These are phyloP conservation scores for Philopotamus ludificatus DNA, from an alignment of 1,140 invertebrate species.

Conservation along the genomic window DNA sequence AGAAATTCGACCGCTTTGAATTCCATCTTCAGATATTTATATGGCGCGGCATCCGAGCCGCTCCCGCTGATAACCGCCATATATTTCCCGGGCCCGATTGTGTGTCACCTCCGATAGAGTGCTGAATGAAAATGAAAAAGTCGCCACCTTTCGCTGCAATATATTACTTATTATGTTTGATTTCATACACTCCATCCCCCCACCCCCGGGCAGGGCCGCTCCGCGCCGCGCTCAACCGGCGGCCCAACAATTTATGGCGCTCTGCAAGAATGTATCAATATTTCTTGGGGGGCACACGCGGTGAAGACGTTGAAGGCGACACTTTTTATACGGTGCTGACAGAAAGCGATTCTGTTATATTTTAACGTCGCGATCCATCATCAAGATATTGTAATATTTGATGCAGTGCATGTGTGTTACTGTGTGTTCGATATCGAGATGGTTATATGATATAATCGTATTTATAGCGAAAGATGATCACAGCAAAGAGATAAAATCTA, in stretches of 20 bases:
- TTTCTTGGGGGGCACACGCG: no score
- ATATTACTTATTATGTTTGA: conserved; percentile 34
- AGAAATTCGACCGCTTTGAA: conserved; percentile 8
- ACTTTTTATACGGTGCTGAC: neutral
- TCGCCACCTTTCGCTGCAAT: conserved; percentile 33
- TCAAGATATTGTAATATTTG: no score
- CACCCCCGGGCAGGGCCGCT: neutral
- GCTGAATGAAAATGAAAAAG: conserved; percentile 39
- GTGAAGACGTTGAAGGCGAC: neutral
- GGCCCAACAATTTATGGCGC: neutral
- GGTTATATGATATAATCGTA: no score
- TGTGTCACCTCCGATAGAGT: conserved; percentile 38
- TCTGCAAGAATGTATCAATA: neutral
- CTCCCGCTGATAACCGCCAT: conserved; percentile 29
- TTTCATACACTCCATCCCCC: neutral
- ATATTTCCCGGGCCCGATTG: conserved; percentile 36
- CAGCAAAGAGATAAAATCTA: no score
- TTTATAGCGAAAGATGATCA: no score
- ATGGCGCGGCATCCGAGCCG: neutral
- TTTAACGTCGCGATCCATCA: no score
- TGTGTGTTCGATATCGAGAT: no score
- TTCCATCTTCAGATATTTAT: conserved; percentile 12
- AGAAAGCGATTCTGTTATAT: neutral
- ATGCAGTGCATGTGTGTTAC: no score
- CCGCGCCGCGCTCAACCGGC: neutral